A percentile compares a stretch with the other conserved stretches of the same genome.
phyloP scores from a whole-genome alignment of 2,888 invertebrate species.

The Xiphydria camelus region DNA sequence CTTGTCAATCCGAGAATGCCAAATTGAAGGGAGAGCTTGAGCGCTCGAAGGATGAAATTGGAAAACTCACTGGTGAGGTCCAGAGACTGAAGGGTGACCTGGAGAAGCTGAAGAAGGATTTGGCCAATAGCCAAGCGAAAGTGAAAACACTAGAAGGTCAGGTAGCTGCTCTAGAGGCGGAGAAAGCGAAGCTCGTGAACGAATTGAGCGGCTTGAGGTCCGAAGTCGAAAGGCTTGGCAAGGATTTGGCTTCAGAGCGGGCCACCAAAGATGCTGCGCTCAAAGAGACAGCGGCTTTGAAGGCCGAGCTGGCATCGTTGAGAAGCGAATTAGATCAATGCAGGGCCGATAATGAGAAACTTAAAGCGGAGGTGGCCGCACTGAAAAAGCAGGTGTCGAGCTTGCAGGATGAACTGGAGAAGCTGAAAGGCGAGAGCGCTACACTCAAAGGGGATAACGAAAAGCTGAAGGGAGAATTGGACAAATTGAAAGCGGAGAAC shows the following conservation, averaged over 20 bases:
- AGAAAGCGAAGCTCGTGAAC: slow-evolving; percentile 23
- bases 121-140: neutral
- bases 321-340: slow-evolving; percentile 22
- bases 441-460: neutral
- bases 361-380: slow-evolving; percentile 19
- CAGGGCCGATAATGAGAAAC: slow-evolving; percentile 22
- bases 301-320: slow-evolving; percentile 24
- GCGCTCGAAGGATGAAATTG: slow-evolving; percentile 26
- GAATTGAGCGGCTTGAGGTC: slow-evolving; percentile 27
- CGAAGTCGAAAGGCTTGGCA: slow-evolving; percentile 22
- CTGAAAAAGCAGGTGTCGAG: slow-evolving; percentile 5
- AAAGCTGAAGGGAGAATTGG: neutral
- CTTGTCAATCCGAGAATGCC: slow-evolving; percentile 9
- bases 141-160: neutral
- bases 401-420: slow-evolving; percentile 14
- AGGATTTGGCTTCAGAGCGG: slow-evolving; percentile 23
- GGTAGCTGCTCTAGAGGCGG: slow-evolving; percentile 4
- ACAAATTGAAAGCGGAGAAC: slow-evolving; percentile 1
- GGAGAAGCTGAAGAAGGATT: slow-evolving; percentile 13
- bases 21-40: slow-evolving; percentile 14
- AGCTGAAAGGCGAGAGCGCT: slow-evolving; percentile 10
- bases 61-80: slow-evolving; percentile 14
- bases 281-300: slow-evolving; percentile 23
- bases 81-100: slow-evolving; percentile 12
- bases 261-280: slow-evolving; percentile 15